Evolutionary conservation across 2,113 vertebrate species (phyloP).

Genomic region (Alosa alosa): DNA sequence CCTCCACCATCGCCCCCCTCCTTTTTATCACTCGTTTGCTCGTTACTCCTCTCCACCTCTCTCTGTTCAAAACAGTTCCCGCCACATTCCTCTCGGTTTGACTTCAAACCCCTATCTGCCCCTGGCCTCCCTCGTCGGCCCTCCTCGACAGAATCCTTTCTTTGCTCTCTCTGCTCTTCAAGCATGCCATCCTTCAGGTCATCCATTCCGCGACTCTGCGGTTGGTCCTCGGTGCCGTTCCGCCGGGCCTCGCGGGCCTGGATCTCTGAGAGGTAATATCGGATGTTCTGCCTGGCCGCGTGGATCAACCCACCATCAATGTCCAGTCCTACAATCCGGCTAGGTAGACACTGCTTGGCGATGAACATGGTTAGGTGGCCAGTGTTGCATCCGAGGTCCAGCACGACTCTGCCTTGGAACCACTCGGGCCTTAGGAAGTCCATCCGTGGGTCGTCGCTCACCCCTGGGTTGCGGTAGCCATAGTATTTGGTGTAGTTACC

Average conservation of each 20-base stretch:
- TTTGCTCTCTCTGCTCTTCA: constrained; percentile 22
- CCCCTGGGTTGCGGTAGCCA: constrained; percentile 85
- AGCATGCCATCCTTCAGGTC: constrained; percentile 25
- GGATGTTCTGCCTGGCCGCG: constrained; percentile 85
- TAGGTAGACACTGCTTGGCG: constrained; percentile 78
- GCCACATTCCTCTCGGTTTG: background rate
- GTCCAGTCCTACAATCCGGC: constrained; percentile 83
- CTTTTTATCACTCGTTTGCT: constrained; percentile 6
- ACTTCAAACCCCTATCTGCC: background rate
- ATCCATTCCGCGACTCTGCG: background rate
- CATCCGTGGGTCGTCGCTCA: constrained; percentile 78
- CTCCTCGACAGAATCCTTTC: constrained; percentile 33
- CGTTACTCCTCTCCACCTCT: background rate
- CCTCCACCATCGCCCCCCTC: constrained; percentile 42
- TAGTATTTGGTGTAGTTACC: constrained; percentile 94
- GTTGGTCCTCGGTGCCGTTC: constrained; percentile 15
- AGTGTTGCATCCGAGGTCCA: constrained; percentile 90
- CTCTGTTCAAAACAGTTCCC: background rate
- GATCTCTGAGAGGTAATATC: constrained; percentile 85
- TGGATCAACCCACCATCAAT: constrained; percentile 81
- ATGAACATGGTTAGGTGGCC: constrained; percentile 87
- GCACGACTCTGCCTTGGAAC: constrained; percentile 83
- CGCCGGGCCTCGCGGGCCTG: constrained; percentile 65
- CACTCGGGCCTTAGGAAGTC: constrained; percentile 78
- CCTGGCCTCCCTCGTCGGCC: constrained; percentile 26